These are phyloP conservation scores for Aix galericulata DNA, from an alignment of 2,113 vertebrate genomes.

Conservation along the genomic window DNA sequence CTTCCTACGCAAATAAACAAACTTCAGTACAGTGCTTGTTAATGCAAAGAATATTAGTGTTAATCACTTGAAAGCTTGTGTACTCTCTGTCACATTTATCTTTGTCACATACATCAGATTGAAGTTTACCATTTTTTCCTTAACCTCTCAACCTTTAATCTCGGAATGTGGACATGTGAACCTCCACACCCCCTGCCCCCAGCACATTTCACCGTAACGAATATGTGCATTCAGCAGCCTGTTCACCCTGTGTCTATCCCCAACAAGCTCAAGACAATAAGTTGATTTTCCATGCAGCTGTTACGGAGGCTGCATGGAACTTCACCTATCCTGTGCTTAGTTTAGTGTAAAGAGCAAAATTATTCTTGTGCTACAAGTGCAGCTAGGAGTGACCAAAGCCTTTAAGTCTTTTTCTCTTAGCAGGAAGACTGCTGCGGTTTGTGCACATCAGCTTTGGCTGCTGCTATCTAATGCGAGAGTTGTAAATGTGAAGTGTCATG, in stretches of 20 bases:
- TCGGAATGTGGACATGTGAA: not conserved
- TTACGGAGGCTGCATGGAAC: not conserved
- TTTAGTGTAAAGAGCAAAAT: not conserved
- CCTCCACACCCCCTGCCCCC: not conserved
- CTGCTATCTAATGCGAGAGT: not conserved
- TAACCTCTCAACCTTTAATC: not conserved
- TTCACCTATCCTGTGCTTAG: not conserved
- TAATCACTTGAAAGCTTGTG: not conserved
- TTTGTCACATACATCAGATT: not conserved
- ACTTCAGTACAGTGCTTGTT: not conserved
- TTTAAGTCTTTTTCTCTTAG: not conserved
- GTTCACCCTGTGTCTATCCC: not conserved
- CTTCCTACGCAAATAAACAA: not conserved
- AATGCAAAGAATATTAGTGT: not conserved
- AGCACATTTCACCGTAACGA: not conserved
- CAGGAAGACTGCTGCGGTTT: not conserved
- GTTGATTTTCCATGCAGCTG: not conserved
- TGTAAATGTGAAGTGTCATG: slow-evolving; percentile 27
- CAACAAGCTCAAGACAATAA: not conserved
- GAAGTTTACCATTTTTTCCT: not conserved
- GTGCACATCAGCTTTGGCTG: not conserved
- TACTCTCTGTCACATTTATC: not conserved
- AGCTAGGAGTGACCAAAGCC: not conserved
- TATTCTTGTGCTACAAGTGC: not conserved
- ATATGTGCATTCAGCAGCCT: not conserved